Evolutionary conservation across 2,113 vertebrate genomes (phyloP), one percentile per base, ranked within the genome.

Genomic region (Setophaga petechia): DNA sequence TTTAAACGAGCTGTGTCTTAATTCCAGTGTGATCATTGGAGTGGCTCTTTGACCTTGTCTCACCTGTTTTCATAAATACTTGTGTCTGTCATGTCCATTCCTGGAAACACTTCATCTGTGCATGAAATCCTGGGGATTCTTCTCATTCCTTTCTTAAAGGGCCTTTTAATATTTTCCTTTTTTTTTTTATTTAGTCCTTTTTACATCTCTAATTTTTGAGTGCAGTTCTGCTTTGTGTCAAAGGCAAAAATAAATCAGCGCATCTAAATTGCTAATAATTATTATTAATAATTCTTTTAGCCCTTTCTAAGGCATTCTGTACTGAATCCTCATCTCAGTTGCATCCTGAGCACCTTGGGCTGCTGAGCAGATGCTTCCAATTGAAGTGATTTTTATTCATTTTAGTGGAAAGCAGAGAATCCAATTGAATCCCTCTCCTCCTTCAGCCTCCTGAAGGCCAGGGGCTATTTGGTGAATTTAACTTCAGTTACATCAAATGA

Each of bases 391-490:
- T 94, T 89, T 87, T 81, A 28, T 68, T 51, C 23, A 75, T 84
- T 37, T 39, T 13, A 33, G 4, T 55, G 41, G 35, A 71, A 89
- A 39, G 76, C 43, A 88, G 88, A 58, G 72, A 95, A 86, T 74
- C 35, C 87, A 73, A n/a, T 83, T 77, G 80, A 74, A 88, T 31
- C 19, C 27, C 46, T 43, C 4, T 33, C 54, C 63, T 57, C 62
- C 37, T 61, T 33, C n/a, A 77, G 52, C 73, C 47, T 76, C 54
- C 68, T 3, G 3, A 77, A 90, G 72, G 90, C 88, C 82, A 44
- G 85, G 65, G 82, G 90, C 94, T 96, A 61, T 96, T 94, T 84
- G 76, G 15, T 33, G 61, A 81, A 84, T 95, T 93, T 87, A 94
- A 75, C 79, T 93, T 49, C 57, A 82, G 37, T 69, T 72, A 86